Evolutionary conservation across 1,140 invertebrate genomes (phyloP).

Genomic region (Caenorhabditis tropicalis): DNA sequence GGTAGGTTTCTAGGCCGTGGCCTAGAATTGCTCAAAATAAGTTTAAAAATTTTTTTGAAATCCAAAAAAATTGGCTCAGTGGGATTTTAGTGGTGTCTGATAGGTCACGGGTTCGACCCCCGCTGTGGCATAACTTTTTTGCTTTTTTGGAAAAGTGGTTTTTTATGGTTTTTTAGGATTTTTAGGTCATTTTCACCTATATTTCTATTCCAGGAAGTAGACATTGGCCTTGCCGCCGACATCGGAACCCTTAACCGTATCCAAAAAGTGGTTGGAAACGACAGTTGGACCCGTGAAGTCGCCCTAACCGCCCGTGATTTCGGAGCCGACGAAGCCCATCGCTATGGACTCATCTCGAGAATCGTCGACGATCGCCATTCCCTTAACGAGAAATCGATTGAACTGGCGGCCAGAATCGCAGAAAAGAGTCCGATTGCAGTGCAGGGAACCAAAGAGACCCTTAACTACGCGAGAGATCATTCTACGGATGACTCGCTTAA

Average conservation of each 20-base stretch:
- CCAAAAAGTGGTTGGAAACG: conserved; percentile 87
- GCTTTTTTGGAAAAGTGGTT: not conserved
- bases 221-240: conserved; percentile 86
- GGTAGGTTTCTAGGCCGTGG: conserved; percentile 76
- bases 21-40: no score
- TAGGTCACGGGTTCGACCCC: no score
- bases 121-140: no score
- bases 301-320: conserved; percentile 86
- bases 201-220: conserved; percentile 73
- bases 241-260: conserved; percentile 89
- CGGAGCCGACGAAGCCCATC: conserved; percentile 81
- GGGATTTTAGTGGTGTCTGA: no score
- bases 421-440: conserved; percentile 91
- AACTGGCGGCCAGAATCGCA: conserved; percentile 83
- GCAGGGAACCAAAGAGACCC: conserved; percentile 82
- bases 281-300: conserved; percentile 85
- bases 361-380: conserved; percentile 71
- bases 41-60: no score
- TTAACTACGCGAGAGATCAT: conserved; percentile 85
- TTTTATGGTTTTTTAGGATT: not conserved
- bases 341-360: conserved; percentile 74
- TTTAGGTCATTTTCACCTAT: no score
- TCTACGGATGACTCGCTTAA: conserved; percentile 72
- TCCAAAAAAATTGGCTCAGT: no score
- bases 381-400: conserved; percentile 79